Evolutionary conservation across 2,113 vertebrate species (phyloP).

Genomic region (Apeltes quadracus): DNA sequence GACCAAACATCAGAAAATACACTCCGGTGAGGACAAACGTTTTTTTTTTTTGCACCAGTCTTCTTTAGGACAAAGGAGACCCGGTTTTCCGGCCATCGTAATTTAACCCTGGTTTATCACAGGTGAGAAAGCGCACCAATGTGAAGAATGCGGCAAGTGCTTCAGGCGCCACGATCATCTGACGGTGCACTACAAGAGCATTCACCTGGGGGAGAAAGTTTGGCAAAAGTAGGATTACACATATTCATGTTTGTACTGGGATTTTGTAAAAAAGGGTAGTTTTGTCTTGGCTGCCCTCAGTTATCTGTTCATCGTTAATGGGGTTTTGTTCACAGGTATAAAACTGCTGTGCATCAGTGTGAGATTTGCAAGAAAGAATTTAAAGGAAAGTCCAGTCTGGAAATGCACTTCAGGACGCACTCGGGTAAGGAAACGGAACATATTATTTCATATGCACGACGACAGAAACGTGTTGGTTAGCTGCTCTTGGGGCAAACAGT

Average conservation of each 20-base stretch:
- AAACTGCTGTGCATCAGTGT: conserved; percentile 97
- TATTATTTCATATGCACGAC: not conserved
- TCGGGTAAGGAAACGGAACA: conserved; percentile 84
- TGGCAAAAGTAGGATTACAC: conserved; percentile 92
- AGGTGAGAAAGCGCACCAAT: conserved; percentile 98
- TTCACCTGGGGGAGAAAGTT: conserved; percentile 96
- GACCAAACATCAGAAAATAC: conserved; percentile 98
- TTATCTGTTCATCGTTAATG: conserved; percentile 3
- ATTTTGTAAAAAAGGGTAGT: not conserved
- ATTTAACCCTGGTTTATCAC: not conserved
- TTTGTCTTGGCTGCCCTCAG: not conserved
- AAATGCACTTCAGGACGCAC: conserved; percentile 99
- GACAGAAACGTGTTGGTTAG: not conserved
- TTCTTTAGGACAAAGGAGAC: not conserved
- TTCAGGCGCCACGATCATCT: conserved; percentile 96
- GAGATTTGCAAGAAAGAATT: conserved; percentile 99
- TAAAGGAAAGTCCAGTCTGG: conserved; percentile 97
- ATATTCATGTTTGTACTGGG: not conserved
- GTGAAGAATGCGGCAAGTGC: conserved; percentile 98
- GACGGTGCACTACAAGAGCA: conserved; percentile 96
- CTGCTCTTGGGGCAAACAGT: not conserved
- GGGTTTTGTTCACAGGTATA: conserved; percentile 84
- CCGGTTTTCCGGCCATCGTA: not conserved
- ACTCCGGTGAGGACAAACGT: conserved; percentile 84
- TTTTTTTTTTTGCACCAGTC: too few relatives aligned